These are phyloP conservation scores for Spodoptera litura DNA, from an alignment of 1,140 invertebrate genomes.

Conservation along the genomic window DNA sequence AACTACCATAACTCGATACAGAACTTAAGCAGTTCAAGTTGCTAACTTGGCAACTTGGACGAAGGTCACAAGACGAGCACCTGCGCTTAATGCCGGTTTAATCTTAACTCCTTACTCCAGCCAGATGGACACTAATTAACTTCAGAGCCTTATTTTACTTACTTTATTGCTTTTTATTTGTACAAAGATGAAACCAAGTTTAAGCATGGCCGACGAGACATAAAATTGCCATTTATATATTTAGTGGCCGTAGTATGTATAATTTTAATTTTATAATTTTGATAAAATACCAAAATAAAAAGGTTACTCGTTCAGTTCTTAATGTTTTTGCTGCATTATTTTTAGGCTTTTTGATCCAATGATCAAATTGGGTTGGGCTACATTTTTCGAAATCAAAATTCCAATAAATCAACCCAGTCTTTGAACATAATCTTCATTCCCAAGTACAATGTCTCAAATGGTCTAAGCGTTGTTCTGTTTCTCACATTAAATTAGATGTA, in stretches of 20 bases:
- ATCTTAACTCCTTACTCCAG: constrained; percentile 19
- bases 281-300: too few species aligned
- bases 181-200: neutral
- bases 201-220: neutral
- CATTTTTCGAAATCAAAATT: too few species aligned
- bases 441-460: too few species aligned
- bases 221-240: constrained; percentile 10
- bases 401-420: too few species aligned
- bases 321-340: too few species aligned
- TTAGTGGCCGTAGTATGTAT: neutral
- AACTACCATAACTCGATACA: constrained; percentile 33
- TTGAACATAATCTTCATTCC: too few species aligned
- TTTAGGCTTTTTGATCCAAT: too few species aligned
- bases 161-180: constrained; percentile 22
- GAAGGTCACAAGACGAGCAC: constrained; percentile 2
- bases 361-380: too few species aligned
- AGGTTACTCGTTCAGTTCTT: too few species aligned
- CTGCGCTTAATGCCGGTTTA: constrained; percentile 30
- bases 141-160: neutral
- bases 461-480: neutral
- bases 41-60: neutral
- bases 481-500: neutral
- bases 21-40: constrained; percentile 22
- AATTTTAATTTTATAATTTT: neutral
- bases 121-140: constrained; percentile 36